These are phyloP conservation scores for Conus canariensis DNA, from an alignment of 2,888 invertebrate genomes.

Conservation along the genomic window DNA sequence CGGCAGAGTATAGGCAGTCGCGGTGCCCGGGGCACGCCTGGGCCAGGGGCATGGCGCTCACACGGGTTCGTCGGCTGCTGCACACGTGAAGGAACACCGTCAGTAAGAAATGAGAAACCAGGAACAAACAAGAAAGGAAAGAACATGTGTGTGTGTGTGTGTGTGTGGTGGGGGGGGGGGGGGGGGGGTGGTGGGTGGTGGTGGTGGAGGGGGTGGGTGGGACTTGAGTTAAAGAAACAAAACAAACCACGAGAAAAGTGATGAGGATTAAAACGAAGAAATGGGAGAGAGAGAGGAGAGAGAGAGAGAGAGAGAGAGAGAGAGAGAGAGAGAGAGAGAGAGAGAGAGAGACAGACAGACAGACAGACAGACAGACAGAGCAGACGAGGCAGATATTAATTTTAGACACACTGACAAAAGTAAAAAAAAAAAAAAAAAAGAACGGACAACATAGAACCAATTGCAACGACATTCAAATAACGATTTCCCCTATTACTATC, in stretches of 20 bases:
- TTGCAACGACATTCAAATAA: no score
- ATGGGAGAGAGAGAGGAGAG: constrained; percentile 7
- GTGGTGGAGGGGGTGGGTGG: background rate
- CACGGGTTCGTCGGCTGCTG: background rate
- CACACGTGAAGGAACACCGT: no score
- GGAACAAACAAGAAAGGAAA: no score
- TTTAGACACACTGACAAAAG: background rate
- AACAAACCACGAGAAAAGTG: background rate
- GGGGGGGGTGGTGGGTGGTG: background rate
- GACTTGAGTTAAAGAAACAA: background rate
- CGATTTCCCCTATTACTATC: no score
- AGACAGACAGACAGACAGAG: background rate
- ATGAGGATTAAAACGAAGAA: background rate
- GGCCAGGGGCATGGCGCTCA: background rate
- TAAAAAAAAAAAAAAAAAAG: background rate
- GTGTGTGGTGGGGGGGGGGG: background rate
- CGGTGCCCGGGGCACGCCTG: background rate
- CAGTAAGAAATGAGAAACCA: no score
- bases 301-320: background rate
- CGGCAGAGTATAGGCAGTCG: background rate
- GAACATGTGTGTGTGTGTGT: no score
- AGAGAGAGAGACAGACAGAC: background rate
- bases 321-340: background rate
- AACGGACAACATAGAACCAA: background rate
- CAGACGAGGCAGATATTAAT: background rate